phyloP scores from a whole-genome alignment of 2,797 vertebrate genomes.

The Pseudochromis fuscus region DNA sequence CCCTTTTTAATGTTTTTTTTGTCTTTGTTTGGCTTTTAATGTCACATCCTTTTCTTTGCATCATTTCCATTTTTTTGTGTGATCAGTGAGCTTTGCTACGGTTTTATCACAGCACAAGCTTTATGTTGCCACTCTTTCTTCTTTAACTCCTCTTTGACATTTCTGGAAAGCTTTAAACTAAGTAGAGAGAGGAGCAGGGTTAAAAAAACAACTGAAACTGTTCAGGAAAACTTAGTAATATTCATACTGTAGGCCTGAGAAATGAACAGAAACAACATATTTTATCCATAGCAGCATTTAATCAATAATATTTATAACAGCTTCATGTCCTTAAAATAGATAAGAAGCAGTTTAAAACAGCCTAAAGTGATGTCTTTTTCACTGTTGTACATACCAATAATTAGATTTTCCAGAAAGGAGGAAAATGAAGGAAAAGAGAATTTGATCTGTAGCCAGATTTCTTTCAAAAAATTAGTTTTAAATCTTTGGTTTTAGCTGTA shows the following conservation, averaged over 20 bases:
- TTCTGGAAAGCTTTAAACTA: conserved; percentile 26
- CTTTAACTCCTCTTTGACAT: conserved; percentile 1
- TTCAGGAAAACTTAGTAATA: no score
- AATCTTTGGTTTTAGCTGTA: conserved; percentile 65
- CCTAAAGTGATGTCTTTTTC: background rate
- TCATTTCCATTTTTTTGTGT: conserved; percentile 10
- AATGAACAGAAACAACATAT: no score
- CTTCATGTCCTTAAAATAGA: background rate
- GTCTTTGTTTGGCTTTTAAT: conserved; percentile 33
- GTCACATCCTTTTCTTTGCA: conserved; percentile 12
- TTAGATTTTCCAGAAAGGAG: background rate
- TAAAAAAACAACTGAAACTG: no score
- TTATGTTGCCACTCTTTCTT: background rate
- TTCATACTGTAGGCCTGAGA: background rate
- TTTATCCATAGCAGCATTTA: background rate
- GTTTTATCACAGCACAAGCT: background rate
- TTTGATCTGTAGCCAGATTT: background rate
- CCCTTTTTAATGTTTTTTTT: conserved; percentile 20
- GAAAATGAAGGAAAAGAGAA: conserved; percentile 1
- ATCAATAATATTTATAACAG: background rate
- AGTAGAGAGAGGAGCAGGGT: background rate
- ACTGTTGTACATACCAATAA: background rate
- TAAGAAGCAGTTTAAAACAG: background rate
- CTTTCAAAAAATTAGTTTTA: background rate
- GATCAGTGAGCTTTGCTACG: conserved; percentile 20